phyloP scores from a whole-genome alignment of 2,113 vertebrate genomes.

The Chamaea fasciata region DNA sequence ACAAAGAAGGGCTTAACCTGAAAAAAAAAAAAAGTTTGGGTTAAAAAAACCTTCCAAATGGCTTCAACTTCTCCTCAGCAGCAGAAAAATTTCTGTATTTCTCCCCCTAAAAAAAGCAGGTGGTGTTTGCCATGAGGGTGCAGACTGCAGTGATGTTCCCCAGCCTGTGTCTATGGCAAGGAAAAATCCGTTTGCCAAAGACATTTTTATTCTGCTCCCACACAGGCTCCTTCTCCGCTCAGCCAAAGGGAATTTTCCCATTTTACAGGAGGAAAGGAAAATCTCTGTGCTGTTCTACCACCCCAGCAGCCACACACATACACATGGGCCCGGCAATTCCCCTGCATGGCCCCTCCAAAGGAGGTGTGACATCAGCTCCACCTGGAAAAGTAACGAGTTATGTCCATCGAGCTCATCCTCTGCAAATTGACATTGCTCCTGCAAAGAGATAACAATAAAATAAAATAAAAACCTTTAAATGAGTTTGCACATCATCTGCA shows the following conservation, averaged over 20 bases:
- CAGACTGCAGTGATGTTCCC: not conserved
- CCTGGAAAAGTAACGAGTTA: not conserved
- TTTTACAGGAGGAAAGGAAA: not conserved
- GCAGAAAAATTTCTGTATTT: not conserved
- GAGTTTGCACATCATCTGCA: not conserved
- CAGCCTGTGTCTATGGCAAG: not conserved
- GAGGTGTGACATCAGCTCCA: not conserved
- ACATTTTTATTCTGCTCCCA: not conserved
- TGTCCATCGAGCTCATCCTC: not conserved
- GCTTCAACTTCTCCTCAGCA: not conserved
- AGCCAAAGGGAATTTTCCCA: not conserved
- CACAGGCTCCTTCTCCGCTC: not conserved
- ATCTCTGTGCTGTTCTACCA: not conserved
- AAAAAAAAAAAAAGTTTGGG: not conserved
- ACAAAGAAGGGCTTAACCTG: not conserved
- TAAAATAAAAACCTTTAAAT: not conserved
- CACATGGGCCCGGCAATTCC: fast-evolving
- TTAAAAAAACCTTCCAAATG: not conserved
- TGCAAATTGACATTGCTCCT: not conserved
- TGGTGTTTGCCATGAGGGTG: not conserved
- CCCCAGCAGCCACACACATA: not conserved
- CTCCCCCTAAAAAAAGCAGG: not conserved
- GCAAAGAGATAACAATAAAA: not conserved
- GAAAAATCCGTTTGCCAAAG: not conserved
- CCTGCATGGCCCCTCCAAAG: not conserved